Conservation (phyloP, 2,113 vertebrate species). For the Syrrhaptes paradoxus region DNA sequence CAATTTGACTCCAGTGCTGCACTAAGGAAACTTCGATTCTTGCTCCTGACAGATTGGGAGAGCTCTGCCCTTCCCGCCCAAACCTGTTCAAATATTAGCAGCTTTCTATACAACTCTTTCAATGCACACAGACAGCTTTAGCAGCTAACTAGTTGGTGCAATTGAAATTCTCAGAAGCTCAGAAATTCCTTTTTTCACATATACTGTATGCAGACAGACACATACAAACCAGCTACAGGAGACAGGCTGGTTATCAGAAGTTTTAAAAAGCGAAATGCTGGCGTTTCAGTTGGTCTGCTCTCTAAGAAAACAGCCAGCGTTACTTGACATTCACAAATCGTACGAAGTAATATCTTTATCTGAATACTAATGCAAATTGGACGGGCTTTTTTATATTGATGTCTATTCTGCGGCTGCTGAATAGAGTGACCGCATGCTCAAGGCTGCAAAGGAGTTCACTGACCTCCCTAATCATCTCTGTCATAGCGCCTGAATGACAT, state of each 20-base stretch:
- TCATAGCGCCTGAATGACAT: constrained; percentile 72
- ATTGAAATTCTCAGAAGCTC: neutral
- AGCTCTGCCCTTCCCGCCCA: neutral
- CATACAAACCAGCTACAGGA: neutral
- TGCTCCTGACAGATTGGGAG: neutral
- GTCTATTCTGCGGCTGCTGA: constrained; percentile 71
- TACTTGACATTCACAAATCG: constrained; percentile 73
- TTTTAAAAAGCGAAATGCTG: neutral
- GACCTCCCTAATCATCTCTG: constrained; percentile 76
- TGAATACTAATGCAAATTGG: constrained; percentile 75
- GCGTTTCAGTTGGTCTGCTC: neutral
- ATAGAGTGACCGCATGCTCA: constrained; percentile 71
- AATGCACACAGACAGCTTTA: neutral
- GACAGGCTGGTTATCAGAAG: neutral
- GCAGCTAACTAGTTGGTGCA: neutral
- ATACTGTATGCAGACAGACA: accelerated
- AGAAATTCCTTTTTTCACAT: neutral
- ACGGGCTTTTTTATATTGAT: constrained; percentile 62
- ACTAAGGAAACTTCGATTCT: neutral
- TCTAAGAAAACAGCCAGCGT: constrained; percentile 17
- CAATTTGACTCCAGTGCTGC: neutral
- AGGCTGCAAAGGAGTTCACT: constrained; percentile 70
- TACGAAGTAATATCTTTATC: constrained; percentile 75
- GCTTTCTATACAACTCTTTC: neutral
- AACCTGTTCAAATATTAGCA: neutral